Percentiles rank a stretch among this genome's conserved stretches.
Conservation (phyloP, 2,797 vertebrate species). For the Luscinia megarhynchos region DNA sequence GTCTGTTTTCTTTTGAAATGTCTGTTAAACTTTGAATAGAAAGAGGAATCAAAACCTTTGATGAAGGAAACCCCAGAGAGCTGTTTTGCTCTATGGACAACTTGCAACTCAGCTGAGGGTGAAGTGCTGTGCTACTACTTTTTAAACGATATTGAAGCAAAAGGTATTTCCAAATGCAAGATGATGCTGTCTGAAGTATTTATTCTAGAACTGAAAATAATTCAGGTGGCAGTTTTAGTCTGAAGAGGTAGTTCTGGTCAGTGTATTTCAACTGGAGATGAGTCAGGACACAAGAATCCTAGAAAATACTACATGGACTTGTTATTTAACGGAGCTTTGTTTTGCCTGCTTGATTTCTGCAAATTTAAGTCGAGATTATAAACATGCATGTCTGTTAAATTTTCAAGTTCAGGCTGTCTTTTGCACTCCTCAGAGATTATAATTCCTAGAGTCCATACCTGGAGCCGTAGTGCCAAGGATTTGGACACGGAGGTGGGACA, state of each 20-base stretch:
- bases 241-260: neutral
- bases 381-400: neutral
- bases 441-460: fast-evolving
- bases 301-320: neutral
- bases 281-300: slow-evolving; percentile 20
- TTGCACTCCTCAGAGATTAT: neutral
- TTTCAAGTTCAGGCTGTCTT: neutral
- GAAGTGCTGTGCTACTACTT: fast-evolving
- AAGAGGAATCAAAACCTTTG: neutral
- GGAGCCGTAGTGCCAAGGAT: neutral
- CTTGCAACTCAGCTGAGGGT: neutral
- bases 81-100: neutral
- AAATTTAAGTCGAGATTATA: neutral
- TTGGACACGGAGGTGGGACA: neutral
- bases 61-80: neutral
- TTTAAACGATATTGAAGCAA: neutral
- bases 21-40: neutral
- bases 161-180: neutral
- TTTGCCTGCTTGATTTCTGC: neutral
- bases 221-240: neutral
- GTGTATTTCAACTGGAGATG: neutral
- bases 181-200: neutral
- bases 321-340: neutral
- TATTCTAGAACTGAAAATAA: neutral
- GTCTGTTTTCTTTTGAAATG: neutral